phyloP scores from a whole-genome alignment of 2,113 vertebrate species.

The Cheirogaleus medius region DNA sequence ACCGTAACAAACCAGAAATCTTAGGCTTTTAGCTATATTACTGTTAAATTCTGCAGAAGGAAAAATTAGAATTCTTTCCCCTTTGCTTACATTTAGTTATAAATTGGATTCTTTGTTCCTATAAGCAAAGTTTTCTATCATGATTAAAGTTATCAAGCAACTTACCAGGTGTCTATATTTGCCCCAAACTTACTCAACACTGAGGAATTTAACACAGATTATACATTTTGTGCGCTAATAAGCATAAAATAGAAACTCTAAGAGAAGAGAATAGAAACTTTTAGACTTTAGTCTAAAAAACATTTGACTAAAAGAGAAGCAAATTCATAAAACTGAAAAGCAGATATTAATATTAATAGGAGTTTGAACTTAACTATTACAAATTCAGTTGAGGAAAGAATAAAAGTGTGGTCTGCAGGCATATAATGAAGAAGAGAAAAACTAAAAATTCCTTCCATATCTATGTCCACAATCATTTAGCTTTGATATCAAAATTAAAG shows the following conservation, averaged over 20 bases:
- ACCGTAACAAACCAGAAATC: neutral
- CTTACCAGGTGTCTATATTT: neutral
- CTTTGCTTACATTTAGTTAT: neutral
- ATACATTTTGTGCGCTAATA: neutral
- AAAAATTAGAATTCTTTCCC: neutral
- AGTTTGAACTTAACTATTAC: neutral
- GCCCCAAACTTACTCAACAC: neutral
- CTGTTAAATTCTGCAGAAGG: neutral
- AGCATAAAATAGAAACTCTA: neutral
- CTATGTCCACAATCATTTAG: neutral
- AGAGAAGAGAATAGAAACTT: neutral
- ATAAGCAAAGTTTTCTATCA: no score
- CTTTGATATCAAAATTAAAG: constrained; percentile 38
- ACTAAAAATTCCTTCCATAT: neutral
- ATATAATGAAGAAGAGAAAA: neutral
- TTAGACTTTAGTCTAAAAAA: neutral
- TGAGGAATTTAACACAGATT: neutral
- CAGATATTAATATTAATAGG: neutral
- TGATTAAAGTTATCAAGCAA: neutral
- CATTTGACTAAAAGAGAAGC: neutral
- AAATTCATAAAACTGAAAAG: neutral
- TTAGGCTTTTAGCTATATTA: neutral
- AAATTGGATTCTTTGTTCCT: neutral
- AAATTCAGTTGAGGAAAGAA: neutral
- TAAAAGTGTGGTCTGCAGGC: neutral